These are phyloP conservation scores for Luehdorfia chinensis DNA, from an alignment of 1,140 invertebrate genomes.

Conservation along the genomic window DNA sequence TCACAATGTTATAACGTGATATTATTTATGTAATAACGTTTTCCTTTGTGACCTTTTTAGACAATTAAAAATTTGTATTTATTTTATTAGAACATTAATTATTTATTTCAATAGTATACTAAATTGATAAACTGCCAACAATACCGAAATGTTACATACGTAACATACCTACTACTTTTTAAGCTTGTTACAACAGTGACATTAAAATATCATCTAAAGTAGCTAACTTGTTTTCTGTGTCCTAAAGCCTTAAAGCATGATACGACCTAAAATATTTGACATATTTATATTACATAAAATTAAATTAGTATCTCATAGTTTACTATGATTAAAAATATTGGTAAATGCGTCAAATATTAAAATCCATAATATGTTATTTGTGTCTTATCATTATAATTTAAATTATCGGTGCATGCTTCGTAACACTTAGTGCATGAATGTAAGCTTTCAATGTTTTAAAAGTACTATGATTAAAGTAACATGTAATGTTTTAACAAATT, in stretches of 20 bases:
- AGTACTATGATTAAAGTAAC: not conserved
- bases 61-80: no score
- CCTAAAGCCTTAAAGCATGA: not conserved
- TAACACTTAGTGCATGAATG: not conserved
- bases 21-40: no score
- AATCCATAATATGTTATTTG: not conserved
- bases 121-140: no score
- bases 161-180: no score
- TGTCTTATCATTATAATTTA: not conserved
- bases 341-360: not conserved
- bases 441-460: constrained; percentile 1
- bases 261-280: not conserved
- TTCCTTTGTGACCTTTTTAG: no score
- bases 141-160: no score
- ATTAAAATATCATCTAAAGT: no score
- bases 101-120: no score
- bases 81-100: no score
- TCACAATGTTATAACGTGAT: no score
- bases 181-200: no score
- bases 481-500: not conserved
- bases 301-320: not conserved
- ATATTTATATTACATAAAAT: not conserved
- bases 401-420: not conserved
- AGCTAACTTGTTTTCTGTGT: no score
- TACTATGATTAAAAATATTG: not conserved